Evolutionary conservation across 2,113 vertebrate species (phyloP).

Genomic region (Propithecus coquereli): DNA sequence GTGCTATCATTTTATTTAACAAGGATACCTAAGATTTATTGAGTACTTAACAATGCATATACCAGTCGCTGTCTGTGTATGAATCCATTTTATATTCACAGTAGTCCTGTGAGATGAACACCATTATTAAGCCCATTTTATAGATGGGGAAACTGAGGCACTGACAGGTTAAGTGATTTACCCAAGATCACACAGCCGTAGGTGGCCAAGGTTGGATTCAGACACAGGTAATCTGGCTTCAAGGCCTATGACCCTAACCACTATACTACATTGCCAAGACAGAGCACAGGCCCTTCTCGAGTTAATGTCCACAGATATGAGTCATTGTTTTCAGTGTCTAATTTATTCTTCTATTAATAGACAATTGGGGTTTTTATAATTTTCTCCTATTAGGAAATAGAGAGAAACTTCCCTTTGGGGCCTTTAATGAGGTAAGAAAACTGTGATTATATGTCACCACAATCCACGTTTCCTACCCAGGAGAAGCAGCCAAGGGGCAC

Average conservation of each 20-base stretch:
- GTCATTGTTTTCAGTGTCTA: background rate
- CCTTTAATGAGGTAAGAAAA: background rate
- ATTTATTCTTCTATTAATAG: background rate
- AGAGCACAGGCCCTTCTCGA: background rate
- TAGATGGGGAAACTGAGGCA: background rate
- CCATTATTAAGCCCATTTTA: background rate
- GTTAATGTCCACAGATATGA: too few species aligned
- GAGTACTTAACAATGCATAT: background rate
- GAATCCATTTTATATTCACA: background rate
- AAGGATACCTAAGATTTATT: background rate
- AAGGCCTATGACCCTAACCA: background rate
- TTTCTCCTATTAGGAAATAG: background rate
- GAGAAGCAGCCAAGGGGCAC: background rate
- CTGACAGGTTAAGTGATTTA: background rate
- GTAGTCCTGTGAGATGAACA: background rate
- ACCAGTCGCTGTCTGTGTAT: background rate
- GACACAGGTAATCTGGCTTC: background rate
- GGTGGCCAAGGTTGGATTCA: background rate
- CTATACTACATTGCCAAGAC: background rate
- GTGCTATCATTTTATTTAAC: background rate
- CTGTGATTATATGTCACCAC: background rate
- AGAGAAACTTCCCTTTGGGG: background rate
- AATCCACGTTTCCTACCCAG: background rate
- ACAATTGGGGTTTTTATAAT: background rate
- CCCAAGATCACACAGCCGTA: background rate